phyloP scores from a whole-genome alignment of 2,797 vertebrate genomes.

The Spheniscus humboldti region DNA sequence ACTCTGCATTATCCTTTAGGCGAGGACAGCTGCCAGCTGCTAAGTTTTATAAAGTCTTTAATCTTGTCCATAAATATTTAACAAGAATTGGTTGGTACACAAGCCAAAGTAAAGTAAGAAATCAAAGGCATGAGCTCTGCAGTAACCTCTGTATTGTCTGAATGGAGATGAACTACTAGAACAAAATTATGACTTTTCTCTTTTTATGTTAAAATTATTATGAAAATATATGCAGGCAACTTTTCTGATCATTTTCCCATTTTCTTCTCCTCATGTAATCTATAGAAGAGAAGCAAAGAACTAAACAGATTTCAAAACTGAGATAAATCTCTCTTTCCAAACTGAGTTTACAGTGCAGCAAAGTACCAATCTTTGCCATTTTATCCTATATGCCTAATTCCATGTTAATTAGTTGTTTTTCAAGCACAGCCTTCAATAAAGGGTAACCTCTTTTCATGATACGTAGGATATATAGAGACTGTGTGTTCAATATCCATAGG shows the following conservation, averaged over 20 bases:
- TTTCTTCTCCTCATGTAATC: neutral
- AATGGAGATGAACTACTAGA: conserved; percentile 45
- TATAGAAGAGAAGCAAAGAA: neutral
- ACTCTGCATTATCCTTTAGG: conserved; percentile 75
- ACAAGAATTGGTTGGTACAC: conserved; percentile 77
- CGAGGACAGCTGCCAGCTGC: conserved; percentile 76
- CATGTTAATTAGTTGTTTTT: neutral
- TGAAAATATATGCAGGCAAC: conserved; percentile 45
- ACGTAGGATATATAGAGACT: neutral
- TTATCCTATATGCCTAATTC: neutral
- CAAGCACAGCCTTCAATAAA: neutral
- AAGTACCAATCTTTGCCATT: neutral
- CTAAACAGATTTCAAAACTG: conserved; percentile 3
- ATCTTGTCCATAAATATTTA: conserved; percentile 83
- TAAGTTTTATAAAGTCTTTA: conserved; percentile 80
- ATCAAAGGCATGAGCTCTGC: conserved; percentile 67
- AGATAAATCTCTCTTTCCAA: neutral
- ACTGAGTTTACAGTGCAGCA: neutral
- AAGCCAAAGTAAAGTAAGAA: conserved; percentile 73
- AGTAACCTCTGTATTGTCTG: conserved; percentile 63
- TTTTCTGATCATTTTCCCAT: conserved; percentile 35
- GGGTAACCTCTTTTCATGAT: neutral
- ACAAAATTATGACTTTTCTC: conserved; percentile 13
- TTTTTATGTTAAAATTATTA: conserved; percentile 54
- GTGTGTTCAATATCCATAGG: neutral